Percentiles rank a stretch among this genome's conserved stretches.
Conservation (phyloP, 2,797 vertebrate genomes). For the Parauchenoglanis ngamensis region DNA sequence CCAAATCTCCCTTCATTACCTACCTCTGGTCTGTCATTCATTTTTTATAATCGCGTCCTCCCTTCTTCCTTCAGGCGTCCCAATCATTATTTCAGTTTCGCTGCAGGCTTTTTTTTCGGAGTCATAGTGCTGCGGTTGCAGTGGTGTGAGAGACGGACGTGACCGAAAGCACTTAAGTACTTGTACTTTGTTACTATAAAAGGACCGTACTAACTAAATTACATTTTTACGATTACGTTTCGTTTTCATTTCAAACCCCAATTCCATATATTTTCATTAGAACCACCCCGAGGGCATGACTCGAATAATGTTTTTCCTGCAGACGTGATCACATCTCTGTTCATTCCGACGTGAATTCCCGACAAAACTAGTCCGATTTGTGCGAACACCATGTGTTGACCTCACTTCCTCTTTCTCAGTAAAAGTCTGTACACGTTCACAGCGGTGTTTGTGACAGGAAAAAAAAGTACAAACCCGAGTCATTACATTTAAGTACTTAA, state of each 20-base stretch:
- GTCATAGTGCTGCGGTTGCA: not conserved
- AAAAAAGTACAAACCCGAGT: no score
- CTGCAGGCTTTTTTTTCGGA: not conserved
- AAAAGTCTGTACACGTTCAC: no score
- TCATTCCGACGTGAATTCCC: not conserved
- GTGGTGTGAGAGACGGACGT: conserved; percentile 7
- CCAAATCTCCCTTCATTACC: not conserved
- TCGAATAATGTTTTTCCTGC: not conserved
- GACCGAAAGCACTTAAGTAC: not conserved
- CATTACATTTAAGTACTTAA: not conserved
- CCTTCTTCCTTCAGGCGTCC: not conserved
- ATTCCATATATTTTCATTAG: not conserved
- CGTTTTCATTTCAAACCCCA: no score
- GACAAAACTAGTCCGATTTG: no score
- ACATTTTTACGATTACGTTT: not conserved
- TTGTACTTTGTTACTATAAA: not conserved
- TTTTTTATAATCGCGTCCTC: not conserved
- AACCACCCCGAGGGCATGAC: not conserved
- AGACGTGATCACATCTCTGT: not conserved
- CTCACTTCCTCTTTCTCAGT: not conserved
- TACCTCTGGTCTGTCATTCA: not conserved
- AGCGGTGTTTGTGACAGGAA: no score
- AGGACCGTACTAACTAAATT: not conserved
- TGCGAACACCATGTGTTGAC: not conserved
- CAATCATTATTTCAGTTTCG: not conserved